These are phyloP conservation scores for Megathymus violae DNA, from an alignment of 1,140 invertebrate species.

Conservation along the genomic window DNA sequence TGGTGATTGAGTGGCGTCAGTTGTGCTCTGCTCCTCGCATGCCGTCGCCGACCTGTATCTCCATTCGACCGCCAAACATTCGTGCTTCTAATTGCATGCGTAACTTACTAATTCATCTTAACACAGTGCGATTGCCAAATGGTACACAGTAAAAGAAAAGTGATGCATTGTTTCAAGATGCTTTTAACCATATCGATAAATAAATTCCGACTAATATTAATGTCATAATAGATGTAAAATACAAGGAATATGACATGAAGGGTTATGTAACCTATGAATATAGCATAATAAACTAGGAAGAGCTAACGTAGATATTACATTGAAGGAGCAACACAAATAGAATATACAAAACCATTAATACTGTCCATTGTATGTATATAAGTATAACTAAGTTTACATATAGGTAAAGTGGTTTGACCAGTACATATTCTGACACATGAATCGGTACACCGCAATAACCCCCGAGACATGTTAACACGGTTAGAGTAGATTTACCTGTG, in stretches of 20 bases:
- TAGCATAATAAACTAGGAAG: conserved; percentile 4
- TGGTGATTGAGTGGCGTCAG: conserved; percentile 66
- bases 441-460: conserved; percentile 73
- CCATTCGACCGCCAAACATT: conserved; percentile 61
- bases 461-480: conserved; percentile 74
- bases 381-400: conserved; percentile 13
- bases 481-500: conserved; percentile 76
- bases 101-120: conserved; percentile 65
- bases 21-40: conserved; percentile 50
- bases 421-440: conserved; percentile 53
- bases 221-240: conserved; percentile 29
- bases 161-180: conserved; percentile 24
- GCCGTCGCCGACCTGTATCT: conserved; percentile 57
- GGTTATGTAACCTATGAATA: conserved; percentile 8
- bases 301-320: neutral
- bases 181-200: conserved; percentile 39
- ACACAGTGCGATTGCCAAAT: conserved; percentile 39
- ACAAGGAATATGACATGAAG: conserved; percentile 5
- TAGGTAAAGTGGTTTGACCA: conserved; percentile 34
- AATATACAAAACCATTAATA: neutral
- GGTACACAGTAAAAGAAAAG: conserved; percentile 23
- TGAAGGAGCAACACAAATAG: neutral
- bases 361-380: neutral
- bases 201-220: conserved; percentile 41
- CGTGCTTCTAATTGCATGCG: conserved; percentile 64